phyloP scores from a whole-genome alignment of 2,888 invertebrate genomes.

The Sepioteuthis lessoniana region DNA sequence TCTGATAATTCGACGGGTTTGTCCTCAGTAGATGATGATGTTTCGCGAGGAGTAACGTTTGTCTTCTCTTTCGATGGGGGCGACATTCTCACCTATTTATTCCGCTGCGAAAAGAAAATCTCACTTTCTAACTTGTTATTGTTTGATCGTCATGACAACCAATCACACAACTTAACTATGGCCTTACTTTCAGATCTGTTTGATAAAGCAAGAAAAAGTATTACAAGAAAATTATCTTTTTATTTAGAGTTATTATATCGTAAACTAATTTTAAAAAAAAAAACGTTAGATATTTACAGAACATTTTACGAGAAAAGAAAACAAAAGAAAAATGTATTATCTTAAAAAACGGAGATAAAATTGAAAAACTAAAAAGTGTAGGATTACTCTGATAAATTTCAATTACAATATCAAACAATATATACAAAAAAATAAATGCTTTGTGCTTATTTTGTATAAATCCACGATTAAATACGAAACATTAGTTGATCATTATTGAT shows the following conservation, averaged over 20 bases:
- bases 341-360: no score
- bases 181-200: background rate
- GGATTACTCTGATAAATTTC: no score
- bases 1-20: background rate
- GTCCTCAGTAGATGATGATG: background rate
- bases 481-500: slow-evolving; percentile 51
- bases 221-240: no score
- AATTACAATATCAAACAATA: no score
- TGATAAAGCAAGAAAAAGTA: background rate
- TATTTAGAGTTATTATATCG: no score
- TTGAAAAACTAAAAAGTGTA: no score
- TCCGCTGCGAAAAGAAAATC: background rate
- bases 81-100: background rate
- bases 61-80: background rate
- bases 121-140: background rate
- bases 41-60: background rate
- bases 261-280: no score
- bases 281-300: no score
- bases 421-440: no score
- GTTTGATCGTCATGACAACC: background rate
- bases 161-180: background rate
- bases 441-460: background rate
- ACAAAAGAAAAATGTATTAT: no score
- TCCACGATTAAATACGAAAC: no score
- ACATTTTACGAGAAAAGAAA: no score